Base-by-base conservation (phyloP, 1,140 invertebrate genomes). In the Diorhabda elongata region DNA sequence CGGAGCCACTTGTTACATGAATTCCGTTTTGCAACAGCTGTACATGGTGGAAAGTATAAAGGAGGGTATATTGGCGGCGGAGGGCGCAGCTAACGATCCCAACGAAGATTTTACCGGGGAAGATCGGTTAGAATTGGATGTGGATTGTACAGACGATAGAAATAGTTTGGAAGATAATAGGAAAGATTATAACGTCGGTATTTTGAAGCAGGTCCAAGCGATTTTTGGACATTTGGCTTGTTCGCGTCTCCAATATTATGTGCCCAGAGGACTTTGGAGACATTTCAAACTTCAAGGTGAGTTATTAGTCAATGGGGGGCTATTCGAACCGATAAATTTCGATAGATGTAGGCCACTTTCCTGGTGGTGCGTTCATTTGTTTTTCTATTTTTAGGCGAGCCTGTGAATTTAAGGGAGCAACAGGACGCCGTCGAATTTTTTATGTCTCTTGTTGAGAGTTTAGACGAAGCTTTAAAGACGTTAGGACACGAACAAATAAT, bases 401-500 rank as follows among this genome's bases (percentile, higher is more conserved):
- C 96, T 64, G 96, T 99, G 5, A 99, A 99, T 85, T 85, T 98
- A 66, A 86, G 97, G 61, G 97, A 99, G 79, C 98, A 99, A 82
- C 97, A 99, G 82, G 97, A 99, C 84, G 97, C 98, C 5, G 92
- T 98, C 52, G 98, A 99, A 84, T 99, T 99, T 84, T 99, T 98
- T 80, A 99, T 98, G 91, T 96, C 94, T 74, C 84, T 99, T 11
- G 94, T 98, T 41, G 97, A 99, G 82, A 96, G 93, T 79, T 85
- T 98, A 70, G 97, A 99, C 80, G 97, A 99, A 83, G 95, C 96
- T 44, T 83, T 99, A 4, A 98, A 99, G 84, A 91, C 93, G 7
- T 84, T 98, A 58, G 92, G 91, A 43, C 92, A 97, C 76, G 91
- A 94, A 75, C 94, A 97, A 81, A 90, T 98, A 68, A 94, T 98